Percentiles rank a stretch among this genome's conserved stretches.
phyloP scores from a whole-genome alignment of 2,888 invertebrate species.

The Melanchra persicariae region DNA sequence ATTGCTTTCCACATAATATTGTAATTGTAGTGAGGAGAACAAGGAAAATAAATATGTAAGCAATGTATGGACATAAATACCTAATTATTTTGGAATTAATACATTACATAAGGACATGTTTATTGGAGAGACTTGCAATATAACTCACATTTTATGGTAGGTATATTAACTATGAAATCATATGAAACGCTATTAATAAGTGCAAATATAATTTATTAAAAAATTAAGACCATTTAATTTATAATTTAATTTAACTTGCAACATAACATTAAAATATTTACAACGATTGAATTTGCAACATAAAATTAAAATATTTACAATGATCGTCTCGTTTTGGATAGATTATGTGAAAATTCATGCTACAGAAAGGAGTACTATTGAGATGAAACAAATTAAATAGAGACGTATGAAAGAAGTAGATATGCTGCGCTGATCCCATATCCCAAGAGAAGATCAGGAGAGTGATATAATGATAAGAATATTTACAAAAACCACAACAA shows the following conservation, averaged over 20 bases:
- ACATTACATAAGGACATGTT: neutral
- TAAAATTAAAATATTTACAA: slow-evolving; percentile 5
- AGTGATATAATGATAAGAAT: neutral
- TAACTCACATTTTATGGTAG: neutral
- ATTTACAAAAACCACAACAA: neutral
- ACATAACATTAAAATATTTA: slow-evolving; percentile 4
- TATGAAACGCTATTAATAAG: neutral
- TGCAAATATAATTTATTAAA: slow-evolving; percentile 14
- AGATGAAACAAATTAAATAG: too few species aligned
- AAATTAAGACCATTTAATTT: neutral
- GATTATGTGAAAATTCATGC: neutral
- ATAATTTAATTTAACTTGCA: neutral
- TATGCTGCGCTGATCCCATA: too few species aligned
- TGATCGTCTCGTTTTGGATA: too few species aligned
- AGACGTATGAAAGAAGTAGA: neutral
- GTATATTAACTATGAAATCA: too few species aligned
- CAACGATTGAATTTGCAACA: neutral
- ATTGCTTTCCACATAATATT: slow-evolving; percentile 18
- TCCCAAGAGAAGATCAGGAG: neutral
- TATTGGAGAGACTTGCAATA: neutral
- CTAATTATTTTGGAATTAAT: neutral
- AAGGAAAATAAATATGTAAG: slow-evolving; percentile 27
- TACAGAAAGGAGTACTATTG: too few species aligned
- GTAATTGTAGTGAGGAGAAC: neutral
- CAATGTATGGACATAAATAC: slow-evolving; percentile 1